Evolutionary conservation across 2,797 vertebrate species (phyloP).

Genomic region (Sebastes vulpes): DNA sequence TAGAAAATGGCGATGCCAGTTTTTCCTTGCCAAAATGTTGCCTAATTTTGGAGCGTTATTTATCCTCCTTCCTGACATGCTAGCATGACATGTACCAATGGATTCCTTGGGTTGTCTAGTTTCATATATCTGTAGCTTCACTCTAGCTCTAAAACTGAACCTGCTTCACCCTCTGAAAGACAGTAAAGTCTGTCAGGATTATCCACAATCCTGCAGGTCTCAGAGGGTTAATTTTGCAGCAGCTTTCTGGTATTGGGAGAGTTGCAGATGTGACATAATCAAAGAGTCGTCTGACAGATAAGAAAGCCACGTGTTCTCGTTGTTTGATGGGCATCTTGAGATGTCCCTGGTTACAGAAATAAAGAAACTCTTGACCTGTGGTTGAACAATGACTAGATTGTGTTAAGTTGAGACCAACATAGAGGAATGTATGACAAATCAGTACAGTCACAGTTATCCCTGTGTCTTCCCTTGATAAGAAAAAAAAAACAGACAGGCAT

Average conservation of each 20-base stretch:
- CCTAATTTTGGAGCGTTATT: too few relatives aligned
- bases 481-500: not conserved
- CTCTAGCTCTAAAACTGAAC: too few relatives aligned
- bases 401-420: not conserved
- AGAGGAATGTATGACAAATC: not conserved
- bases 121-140: too few relatives aligned
- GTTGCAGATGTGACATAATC: not conserved
- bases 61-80: too few relatives aligned
- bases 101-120: too few relatives aligned
- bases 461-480: not conserved
- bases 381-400: conserved; percentile 4
- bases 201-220: too few relatives aligned
- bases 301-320: not conserved
- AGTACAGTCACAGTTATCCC: not conserved
- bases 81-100: too few relatives aligned
- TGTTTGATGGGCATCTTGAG: conserved; percentile 2
- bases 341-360: not conserved
- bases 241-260: not conserved
- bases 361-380: not conserved
- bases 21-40: too few relatives aligned
- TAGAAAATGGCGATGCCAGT: too few relatives aligned
- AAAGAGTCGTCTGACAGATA: not conserved
- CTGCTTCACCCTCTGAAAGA: too few relatives aligned
- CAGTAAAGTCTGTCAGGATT: too few relatives aligned
- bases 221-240: not conserved